Evolutionary conservation across 2,888 invertebrate genomes (phyloP), one percentile per base, ranked within the genome.

Genomic region (Heliconius sara): DNA sequence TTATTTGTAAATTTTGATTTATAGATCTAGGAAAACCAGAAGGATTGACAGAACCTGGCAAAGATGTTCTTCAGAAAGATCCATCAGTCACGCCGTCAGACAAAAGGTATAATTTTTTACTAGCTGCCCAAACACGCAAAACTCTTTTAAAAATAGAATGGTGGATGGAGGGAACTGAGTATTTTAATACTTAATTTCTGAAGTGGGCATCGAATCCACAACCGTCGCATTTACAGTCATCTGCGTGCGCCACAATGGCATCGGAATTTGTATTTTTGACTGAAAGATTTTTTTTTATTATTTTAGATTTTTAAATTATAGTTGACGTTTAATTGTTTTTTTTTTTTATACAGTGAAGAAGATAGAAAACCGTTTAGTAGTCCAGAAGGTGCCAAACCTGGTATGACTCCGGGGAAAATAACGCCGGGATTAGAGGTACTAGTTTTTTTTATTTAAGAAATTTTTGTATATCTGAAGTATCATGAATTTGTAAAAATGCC

Each of bases 361-460:
- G 94, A 94, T 7, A 85, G 92, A 25, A 94, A 95, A 84, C 92
- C 93, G 1, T 94, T 95, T 83, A 91, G 92, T 85, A 94, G 93
- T 88, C 94, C 94, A 0, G 94, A 94, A 67, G 82, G 89, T 47
- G 86, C 89, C 0, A 92, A 91, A 74, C 85, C 88, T 0, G 91
- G 91, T 2, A 83, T 87, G 4, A 91, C 91, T 30, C 92, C 94
- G 0, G 89, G 90, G 9, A 94, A 93, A 83, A 82, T 86, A 7
- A 89, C 91, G 2, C 91, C 92, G 0, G 90, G 91, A 13, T 83
- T 89, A 63, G 94, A 94, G 91, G 93, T 93, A 84, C 85, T 84
- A 25, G 63, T 34, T 63, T 9, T 71, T 52, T 52, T 52, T 30
- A 16, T 52, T 52, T 3, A 10, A 25, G 47, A 10, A 43, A 6